Base-by-base conservation (phyloP, 1,140 invertebrate genomes). In the Carposina sasakii region DNA sequence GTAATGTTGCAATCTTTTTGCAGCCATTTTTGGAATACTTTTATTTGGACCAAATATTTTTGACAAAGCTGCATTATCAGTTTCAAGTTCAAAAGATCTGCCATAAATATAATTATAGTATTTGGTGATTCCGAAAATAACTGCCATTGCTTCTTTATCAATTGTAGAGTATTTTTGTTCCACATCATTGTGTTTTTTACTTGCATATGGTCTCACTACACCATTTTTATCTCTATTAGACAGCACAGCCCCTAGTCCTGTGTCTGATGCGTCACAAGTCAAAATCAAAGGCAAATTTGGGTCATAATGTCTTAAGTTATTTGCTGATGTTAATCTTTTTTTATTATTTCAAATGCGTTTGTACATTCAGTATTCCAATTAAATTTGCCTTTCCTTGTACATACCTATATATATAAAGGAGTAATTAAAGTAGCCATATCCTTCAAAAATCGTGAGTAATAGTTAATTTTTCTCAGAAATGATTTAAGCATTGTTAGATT, bases 11-110 rank as follows among this genome's bases (percentile, higher is more conserved):
- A 58, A 16, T 9, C 62, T 20, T 40, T 48, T 61, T 8, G 58
- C 62, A 22, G 58, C 55, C 56, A 61, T 61, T 51, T 58, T 61
- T 36, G 62, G 58, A 15, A 65, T 61, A 17, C 48, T 46, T 31
- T 65, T 52, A 10, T 22, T 57, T 22, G 53, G 51, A 1, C 56
- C 56, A 44, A 65, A 59, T 9, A 65, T 65, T 48, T 46, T 54
- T 20, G 43, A 41, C 37, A 65, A 52, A 9, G 63, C 55, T 12
- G 47, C 55, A 54, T 59, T 59, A 44, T 64, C 57, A 3, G 62
- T 65, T 57, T 61, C 52, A 30, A 60, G 37, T 28, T 45, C 41
- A 53, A 64, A 60, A 20, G 9, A 21, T 8, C 36, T 8, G 9
- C 36, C 36, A 39, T 39, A 39, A 21, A 13, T 21, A 39, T 39